phyloP scores from a whole-genome alignment of 1,140 invertebrate species.

The Heterodera schachtii region DNA sequence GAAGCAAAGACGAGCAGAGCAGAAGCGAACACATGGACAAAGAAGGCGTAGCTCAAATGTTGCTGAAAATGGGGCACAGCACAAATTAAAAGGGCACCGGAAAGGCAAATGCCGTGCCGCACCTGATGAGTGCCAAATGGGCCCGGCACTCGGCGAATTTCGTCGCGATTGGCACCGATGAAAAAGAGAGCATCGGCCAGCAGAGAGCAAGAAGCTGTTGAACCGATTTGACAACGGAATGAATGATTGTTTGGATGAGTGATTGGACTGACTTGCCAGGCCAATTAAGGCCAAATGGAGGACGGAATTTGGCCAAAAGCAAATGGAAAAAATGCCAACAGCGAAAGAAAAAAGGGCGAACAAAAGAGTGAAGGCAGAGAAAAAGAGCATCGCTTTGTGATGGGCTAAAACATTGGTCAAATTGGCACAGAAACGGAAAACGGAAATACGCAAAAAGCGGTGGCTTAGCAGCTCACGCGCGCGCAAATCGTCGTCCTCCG shows the following conservation, averaged over 20 bases:
- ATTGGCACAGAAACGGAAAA: constrained; percentile 3
- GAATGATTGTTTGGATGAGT: not conserved
- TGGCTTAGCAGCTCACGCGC: constrained; percentile 52
- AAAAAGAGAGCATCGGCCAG: constrained; percentile 56
- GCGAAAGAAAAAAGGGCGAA: constrained; percentile 56
- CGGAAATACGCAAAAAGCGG: constrained; percentile 51
- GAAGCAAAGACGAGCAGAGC: constrained; percentile 37
- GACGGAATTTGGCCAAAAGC: constrained; percentile 54
- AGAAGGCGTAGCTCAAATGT: constrained; percentile 55
- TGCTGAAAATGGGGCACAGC: constrained; percentile 43
- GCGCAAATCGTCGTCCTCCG: constrained; percentile 52
- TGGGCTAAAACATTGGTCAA: constrained; percentile 49
- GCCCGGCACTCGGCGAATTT: constrained; percentile 47
- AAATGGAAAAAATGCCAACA: constrained; percentile 55
- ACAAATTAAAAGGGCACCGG: constrained; percentile 28
- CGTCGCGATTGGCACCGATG: constrained; percentile 40
- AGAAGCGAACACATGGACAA: constrained; percentile 54
- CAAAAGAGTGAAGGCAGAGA: constrained; percentile 54
- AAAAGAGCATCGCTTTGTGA: constrained; percentile 60
- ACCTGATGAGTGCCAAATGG: constrained; percentile 49
- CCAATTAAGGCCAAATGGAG: constrained; percentile 50
- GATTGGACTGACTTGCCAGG: constrained; percentile 51
- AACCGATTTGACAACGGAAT: not conserved
- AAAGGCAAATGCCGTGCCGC: not conserved
- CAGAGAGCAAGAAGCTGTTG: constrained; percentile 52